These are phyloP conservation scores for Leptobrachium ailaonicum DNA, from an alignment of 2,113 vertebrate genomes.

Conservation along the genomic window DNA sequence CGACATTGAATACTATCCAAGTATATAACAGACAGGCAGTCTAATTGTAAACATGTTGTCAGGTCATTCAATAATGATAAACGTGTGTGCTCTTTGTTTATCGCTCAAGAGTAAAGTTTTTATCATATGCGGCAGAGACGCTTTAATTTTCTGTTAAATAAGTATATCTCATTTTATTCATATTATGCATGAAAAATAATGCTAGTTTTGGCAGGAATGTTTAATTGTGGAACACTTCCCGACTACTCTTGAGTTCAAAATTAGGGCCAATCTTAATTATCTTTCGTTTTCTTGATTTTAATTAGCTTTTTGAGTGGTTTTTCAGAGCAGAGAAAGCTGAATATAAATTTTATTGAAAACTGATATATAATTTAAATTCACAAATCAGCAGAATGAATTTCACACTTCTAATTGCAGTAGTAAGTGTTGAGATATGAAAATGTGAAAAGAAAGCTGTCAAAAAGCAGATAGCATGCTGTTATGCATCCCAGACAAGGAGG, in stretches of 20 bases:
- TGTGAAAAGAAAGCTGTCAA: conserved; percentile 57
- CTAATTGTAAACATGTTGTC: no score
- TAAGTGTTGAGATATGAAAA: conserved; percentile 59
- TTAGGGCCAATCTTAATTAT: conserved; percentile 71
- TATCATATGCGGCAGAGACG: no score
- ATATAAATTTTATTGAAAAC: conserved; percentile 60
- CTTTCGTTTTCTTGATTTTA: conserved; percentile 69
- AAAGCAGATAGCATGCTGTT: conserved; percentile 43
- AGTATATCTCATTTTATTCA: not conserved
- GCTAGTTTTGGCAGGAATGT: conserved; percentile 56
- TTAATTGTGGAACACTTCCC: conserved; percentile 45
- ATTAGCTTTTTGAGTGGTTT: conserved; percentile 71
- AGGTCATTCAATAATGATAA: no score
- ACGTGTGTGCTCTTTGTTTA: no score
- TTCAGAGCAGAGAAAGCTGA: conserved; percentile 49
- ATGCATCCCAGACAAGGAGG: conserved; percentile 54
- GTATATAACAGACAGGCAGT: no score
- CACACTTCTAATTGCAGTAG: conserved; percentile 57
- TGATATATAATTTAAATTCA: conserved; percentile 59
- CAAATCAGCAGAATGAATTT: conserved; percentile 58
- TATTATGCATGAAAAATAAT: not conserved
- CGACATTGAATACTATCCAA: no score
- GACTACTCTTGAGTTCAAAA: conserved; percentile 64
- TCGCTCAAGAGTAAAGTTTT: no score
- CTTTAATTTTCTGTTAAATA: no score